Evolutionary conservation across 2,888 invertebrate genomes (phyloP), one percentile per base, ranked within the genome.

Genomic region (Phorcus lineatus): DNA sequence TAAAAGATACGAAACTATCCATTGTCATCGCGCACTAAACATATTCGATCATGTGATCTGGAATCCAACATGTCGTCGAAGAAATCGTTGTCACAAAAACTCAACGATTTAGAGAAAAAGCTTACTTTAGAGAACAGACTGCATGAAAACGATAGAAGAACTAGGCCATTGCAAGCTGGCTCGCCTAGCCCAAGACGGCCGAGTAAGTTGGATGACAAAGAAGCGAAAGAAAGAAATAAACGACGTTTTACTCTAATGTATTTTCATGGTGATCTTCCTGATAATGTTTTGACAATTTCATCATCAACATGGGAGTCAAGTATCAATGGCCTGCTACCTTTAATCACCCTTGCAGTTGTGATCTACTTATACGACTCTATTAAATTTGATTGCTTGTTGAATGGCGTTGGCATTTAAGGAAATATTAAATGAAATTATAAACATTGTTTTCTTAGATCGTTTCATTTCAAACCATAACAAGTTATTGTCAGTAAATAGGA

Each of bases 91-190:
- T 96, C 96, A 93, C 96, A 96, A 91, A 97, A 96, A 95, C 95
- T 97, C 92, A 95, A 96, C 94, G 96, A 95, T 92, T 95, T 97
- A 94, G 95, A 97, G 94, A 96, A 96, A 93, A 95, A 96, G 91
- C 94, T 97, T 89, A 95, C 95, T 94, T 95, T 95, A 92, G 95
- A 95, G 94, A 95, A 95, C 94, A 95, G 95, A 94, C 94, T 94
- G 89, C 92, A 93, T 92, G 95, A 94, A 92, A 94, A 94, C 93
- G 95, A 95, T 93, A 94, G 94, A 94, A 80, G 85, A 79, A 81
- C 79, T 47, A 76, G 83, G 53, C 84, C 83, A 74, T 80, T 82
- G 28, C 85, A 86, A 52, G 82, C 86, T 28, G 84, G 82, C 22
- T 86, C 86, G 36, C 80, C 85, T 24, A 88, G 88, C 86, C 90